phyloP scores from a whole-genome alignment of 2,888 invertebrate species.

The Orchesella flavescens region DNA sequence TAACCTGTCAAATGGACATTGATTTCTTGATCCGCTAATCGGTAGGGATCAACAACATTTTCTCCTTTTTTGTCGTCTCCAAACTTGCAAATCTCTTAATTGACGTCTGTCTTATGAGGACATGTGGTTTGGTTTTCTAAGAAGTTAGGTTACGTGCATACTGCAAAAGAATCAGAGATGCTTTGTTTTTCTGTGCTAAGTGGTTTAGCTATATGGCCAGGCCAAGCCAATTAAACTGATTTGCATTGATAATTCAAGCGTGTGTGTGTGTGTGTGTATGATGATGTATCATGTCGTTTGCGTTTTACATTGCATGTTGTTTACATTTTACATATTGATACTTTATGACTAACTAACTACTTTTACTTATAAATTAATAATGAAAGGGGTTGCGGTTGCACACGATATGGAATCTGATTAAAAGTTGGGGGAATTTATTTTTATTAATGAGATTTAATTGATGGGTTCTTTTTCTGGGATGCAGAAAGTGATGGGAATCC shows the following conservation, averaged over 20 bases:
- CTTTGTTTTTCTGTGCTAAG: no score
- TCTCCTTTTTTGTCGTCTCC: slow-evolving; percentile 42
- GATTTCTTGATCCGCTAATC: slow-evolving; percentile 47
- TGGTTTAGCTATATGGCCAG: no score
- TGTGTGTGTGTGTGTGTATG: no score
- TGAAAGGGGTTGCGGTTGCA: slow-evolving; percentile 16
- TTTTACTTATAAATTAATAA: neutral
- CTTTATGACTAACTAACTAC: neutral
- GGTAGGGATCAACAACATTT: slow-evolving; percentile 37
- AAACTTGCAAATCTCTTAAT: slow-evolving; percentile 14
- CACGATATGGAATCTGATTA: slow-evolving; percentile 36
- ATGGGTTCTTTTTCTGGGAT: slow-evolving; percentile 31
- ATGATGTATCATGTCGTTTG: no score
- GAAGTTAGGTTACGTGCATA: no score
- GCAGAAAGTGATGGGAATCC: slow-evolving; percentile 1
- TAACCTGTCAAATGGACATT: slow-evolving; percentile 22
- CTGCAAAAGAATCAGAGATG: no score
- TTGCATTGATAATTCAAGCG: no score
- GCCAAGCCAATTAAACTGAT: no score
- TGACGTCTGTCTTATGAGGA: slow-evolving; percentile 17
- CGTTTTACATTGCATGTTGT: no score
- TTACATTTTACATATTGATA: no score
- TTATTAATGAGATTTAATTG: slow-evolving; percentile 52
- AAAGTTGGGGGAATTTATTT: slow-evolving; percentile 40
- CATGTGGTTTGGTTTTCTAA: neutral